Conservation (phyloP, 2,797 vertebrate genomes). For the Denticeps clupeoides region DNA sequence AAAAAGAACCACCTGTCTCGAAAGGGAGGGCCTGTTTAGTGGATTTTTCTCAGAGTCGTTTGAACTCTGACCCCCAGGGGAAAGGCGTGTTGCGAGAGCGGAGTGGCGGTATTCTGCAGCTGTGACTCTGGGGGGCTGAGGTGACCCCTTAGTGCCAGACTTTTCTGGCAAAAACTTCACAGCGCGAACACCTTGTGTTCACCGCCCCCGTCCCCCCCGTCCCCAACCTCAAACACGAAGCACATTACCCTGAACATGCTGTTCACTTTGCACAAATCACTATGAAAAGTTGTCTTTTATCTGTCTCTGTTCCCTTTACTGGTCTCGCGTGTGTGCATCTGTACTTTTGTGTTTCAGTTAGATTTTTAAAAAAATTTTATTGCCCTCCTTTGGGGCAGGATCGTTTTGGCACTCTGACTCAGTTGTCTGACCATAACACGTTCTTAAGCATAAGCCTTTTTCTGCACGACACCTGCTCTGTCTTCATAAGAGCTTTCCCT, state of each 20-base stretch:
- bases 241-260: slow-evolving; percentile 20
- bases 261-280: slow-evolving; percentile 21
- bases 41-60: slow-evolving; percentile 45
- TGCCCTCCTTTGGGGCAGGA: slow-evolving; percentile 15
- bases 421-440: slow-evolving; percentile 24
- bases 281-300: slow-evolving; percentile 32
- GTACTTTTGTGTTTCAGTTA: not conserved
- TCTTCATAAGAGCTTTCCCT: slow-evolving; percentile 20
- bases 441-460: slow-evolving; percentile 21
- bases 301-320: slow-evolving; percentile 5
- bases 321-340: slow-evolving; percentile 2
- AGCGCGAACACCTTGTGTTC: slow-evolving; percentile 11
- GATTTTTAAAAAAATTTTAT: not conserved
- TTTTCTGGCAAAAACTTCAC: slow-evolving; percentile 31
- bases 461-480: slow-evolving; percentile 23
- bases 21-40: slow-evolving; percentile 28
- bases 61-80: slow-evolving; percentile 50
- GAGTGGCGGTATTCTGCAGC: slow-evolving; percentile 34
- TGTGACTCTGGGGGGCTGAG: slow-evolving; percentile 38
- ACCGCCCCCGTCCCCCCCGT: not conserved
- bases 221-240: not conserved
- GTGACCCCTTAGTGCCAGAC: slow-evolving; percentile 41
- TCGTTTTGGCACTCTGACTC: slow-evolving; percentile 24
- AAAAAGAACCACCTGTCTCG: slow-evolving; percentile 53
- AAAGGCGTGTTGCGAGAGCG: slow-evolving; percentile 14